phyloP scores from a whole-genome alignment of 64 coral and sea anemone species.

The Porites australiensis region DNA sequence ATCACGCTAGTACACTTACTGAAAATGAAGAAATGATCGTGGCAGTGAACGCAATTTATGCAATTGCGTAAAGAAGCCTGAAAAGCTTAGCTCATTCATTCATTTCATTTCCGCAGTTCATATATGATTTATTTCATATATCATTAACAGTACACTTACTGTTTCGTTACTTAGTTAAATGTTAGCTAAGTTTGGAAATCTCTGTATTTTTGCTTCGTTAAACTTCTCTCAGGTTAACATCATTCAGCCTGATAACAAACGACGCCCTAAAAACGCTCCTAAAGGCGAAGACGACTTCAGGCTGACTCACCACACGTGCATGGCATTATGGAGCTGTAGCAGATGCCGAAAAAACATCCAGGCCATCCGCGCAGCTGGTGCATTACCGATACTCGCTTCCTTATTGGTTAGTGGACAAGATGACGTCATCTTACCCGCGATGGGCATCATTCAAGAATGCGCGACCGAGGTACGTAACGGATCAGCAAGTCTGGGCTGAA shows the following conservation, averaged over 20 bases:
- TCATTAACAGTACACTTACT: too few species aligned
- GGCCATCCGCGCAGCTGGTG: constrained; percentile 70
- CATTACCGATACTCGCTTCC: constrained; percentile 68
- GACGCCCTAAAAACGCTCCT: constrained; percentile 3
- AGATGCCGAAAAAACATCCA: constrained; percentile 66
- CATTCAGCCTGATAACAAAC: constrained; percentile 39
- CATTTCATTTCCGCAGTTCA: too few species aligned
- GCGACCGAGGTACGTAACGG: constrained; percentile 74
- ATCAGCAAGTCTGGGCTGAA: too few species aligned
- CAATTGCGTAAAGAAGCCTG: too few species aligned
- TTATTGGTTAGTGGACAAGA: constrained; percentile 66
- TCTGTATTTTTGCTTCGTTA: too few species aligned
- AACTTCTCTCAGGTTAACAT: constrained; percentile 67
- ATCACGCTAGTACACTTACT: too few species aligned
- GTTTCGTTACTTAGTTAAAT: too few species aligned
- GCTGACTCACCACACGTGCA: constrained; percentile 68
- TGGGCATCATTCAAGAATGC: constrained; percentile 92
- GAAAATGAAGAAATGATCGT: too few species aligned
- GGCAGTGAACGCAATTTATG: too few species aligned
- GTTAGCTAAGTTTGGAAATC: too few species aligned
- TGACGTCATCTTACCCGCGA: constrained; percentile 72
- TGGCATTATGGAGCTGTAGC: constrained; percentile 96
- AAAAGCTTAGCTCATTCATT: too few species aligned
- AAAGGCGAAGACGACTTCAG: constrained; percentile 15
- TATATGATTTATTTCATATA: too few species aligned